Evolutionary conservation across 2,797 vertebrate species (phyloP).

Genomic region (Urocyon cinereoargenteus): DNA sequence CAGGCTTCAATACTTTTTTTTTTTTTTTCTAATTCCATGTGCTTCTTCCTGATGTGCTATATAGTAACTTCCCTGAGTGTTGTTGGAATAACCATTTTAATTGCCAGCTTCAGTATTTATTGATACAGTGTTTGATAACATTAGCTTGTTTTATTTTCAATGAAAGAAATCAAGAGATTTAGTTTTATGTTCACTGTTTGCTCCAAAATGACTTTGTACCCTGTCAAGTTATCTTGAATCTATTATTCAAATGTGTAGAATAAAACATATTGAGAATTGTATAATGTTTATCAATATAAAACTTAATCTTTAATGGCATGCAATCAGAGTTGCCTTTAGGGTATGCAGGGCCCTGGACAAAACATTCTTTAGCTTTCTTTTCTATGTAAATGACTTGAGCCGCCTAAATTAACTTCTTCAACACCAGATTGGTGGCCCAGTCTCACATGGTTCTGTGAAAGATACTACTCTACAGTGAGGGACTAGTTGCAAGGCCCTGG

Average conservation of each 20-base stretch:
- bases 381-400: background rate
- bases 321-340: background rate
- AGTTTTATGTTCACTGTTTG: conserved; percentile 34
- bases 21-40: background rate
- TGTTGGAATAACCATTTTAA: background rate
- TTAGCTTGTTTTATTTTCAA: background rate
- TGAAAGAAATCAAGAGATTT: conserved; percentile 38
- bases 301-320: background rate
- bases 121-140: background rate
- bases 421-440: background rate
- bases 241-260: background rate
- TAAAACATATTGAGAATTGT: background rate
- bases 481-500: background rate
- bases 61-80: background rate
- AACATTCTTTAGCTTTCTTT: background rate
- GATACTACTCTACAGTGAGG: background rate
- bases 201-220: background rate
- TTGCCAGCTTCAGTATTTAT: background rate
- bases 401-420: background rate
- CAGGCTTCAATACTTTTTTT: background rate
- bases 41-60: background rate
- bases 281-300: conserved; percentile 10
- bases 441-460: background rate
- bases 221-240: background rate
- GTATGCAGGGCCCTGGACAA: background rate